These are phyloP conservation scores for Agrochola macilenta DNA, from an alignment of 2,888 invertebrate species.

Conservation along the genomic window DNA sequence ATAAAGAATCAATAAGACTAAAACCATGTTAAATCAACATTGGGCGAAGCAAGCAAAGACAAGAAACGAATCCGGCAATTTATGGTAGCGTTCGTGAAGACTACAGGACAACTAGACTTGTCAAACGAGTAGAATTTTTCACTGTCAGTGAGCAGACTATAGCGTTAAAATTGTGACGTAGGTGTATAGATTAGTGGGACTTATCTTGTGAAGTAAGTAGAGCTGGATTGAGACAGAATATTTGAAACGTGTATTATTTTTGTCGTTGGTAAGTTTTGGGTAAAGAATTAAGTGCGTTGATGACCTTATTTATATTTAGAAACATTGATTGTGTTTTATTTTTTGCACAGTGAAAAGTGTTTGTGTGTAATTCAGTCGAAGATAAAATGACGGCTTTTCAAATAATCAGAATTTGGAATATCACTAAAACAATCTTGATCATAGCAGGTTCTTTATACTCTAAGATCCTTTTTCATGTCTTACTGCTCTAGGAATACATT, in stretches of 20 bases:
- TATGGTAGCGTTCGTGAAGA: constrained; percentile 84
- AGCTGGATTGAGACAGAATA: neutral
- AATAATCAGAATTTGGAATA: neutral
- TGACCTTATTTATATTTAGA: too few relatives aligned
- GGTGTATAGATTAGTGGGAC: neutral
- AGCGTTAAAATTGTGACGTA: constrained; percentile 4
- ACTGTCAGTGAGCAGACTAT: constrained; percentile 73
- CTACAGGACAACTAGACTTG: constrained; percentile 77
- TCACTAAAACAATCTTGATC: neutral
- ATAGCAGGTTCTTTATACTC: too few relatives aligned
- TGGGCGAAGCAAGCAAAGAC: constrained; percentile 88
- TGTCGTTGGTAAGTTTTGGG: neutral
- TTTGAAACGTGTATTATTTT: too few relatives aligned
- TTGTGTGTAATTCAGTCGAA: neutral
- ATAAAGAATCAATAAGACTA: constrained; percentile 91
- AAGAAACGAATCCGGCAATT: constrained; percentile 89
- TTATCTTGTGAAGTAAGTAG: neutral
- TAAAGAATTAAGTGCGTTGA: neutral
- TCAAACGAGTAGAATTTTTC: constrained; percentile 81
- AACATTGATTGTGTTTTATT: too few relatives aligned
- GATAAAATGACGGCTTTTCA: neutral
- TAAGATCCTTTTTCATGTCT: neutral
- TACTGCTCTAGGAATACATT: neutral
- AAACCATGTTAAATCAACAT: constrained; percentile 91
- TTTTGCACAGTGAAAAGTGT: neutral